phyloP scores from a whole-genome alignment of 2,113 vertebrate genomes.

The Ginglymostoma cirratum region DNA sequence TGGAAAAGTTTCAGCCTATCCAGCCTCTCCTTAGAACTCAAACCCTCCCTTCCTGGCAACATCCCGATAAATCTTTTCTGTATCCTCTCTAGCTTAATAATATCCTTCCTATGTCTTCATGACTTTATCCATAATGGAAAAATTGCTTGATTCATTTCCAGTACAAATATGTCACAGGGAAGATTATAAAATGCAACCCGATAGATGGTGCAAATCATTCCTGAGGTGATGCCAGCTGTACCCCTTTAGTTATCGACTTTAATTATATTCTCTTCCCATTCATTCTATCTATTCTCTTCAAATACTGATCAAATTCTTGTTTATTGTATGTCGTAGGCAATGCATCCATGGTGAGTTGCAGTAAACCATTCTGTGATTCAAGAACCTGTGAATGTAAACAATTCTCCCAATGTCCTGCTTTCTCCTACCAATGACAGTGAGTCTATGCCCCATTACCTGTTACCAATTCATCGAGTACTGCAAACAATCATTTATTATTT shows the following conservation, averaged over 20 bases:
- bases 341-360: neutral
- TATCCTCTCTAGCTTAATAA: no score
- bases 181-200: neutral
- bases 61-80: no score
- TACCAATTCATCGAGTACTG: neutral
- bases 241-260: neutral
- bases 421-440: neutral
- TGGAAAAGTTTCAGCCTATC: no score
- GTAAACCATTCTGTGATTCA: neutral
- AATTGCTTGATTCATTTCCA: neutral
- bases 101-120: no score
- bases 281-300: neutral
- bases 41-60: no score
- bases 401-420: neutral
- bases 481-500: neutral
- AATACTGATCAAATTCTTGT: neutral
- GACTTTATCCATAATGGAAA: neutral
- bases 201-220: neutral
- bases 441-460: neutral
- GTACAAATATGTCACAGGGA: neutral
- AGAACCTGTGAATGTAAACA: neutral
- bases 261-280: no score
- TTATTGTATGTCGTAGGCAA: neutral
- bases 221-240: neutral
- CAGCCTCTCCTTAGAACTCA: neutral